Evolutionary conservation across 2,113 vertebrate genomes (phyloP).

Genomic region (Colius striatus): DNA sequence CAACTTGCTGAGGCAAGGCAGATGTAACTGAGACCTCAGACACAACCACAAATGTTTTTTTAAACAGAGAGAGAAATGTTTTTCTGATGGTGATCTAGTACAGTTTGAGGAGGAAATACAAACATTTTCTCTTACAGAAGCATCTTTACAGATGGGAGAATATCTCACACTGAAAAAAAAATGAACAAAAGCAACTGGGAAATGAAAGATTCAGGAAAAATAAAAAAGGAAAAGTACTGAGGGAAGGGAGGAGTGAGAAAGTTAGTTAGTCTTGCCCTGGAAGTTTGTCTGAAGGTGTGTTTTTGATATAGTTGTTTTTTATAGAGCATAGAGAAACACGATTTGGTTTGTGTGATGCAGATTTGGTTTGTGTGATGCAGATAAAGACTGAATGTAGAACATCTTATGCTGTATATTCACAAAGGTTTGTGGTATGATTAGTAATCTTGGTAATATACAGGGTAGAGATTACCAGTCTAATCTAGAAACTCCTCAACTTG

Average conservation of each 20-base stretch:
- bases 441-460: not conserved
- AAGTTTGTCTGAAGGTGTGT: not conserved
- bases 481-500: not conserved
- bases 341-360: not conserved
- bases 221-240: not conserved
- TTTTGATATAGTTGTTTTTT: not conserved
- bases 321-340: not conserved
- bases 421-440: not conserved
- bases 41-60: not conserved
- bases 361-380: no score
- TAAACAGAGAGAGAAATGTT: not conserved
- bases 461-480: not conserved
- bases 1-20: not conserved
- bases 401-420: not conserved
- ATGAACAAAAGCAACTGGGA: not conserved
- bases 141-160: not conserved
- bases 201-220: not conserved
- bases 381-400: not conserved
- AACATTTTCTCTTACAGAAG: not conserved
- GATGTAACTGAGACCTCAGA: not conserved
- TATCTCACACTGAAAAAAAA: not conserved
- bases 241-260: not conserved
- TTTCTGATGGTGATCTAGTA: not conserved
- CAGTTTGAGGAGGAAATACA: not conserved
- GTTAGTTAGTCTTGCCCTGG: not conserved